Conservation (phyloP, 1,140 invertebrate species). For the Sweltsa coloradensis region DNA sequence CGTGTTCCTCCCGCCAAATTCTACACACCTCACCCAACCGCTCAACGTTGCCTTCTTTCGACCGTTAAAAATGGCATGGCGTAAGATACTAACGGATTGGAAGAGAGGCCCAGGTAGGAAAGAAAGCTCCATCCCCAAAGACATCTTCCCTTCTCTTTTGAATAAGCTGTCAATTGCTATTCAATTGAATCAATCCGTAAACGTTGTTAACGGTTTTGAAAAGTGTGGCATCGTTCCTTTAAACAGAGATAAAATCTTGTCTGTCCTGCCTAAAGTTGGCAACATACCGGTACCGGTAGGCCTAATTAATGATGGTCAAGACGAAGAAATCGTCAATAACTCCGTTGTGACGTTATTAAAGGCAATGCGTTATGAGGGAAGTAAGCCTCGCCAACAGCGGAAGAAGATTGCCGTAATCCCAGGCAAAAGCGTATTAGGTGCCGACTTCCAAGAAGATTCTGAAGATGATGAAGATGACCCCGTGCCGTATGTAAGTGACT, state of each 20-base stretch:
- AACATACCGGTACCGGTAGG: neutral
- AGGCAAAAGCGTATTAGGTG: neutral
- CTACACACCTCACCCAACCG: conserved; percentile 29
- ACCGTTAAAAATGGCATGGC: conserved; percentile 25
- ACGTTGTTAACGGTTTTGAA: conserved; percentile 20
- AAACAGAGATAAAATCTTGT: conserved; percentile 8
- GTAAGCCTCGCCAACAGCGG: neutral
- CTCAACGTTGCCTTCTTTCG: conserved; percentile 28
- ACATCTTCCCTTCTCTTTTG: conserved; percentile 18
- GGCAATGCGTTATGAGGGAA: neutral
- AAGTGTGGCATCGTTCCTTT: conserved; percentile 20
- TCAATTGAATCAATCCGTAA: conserved; percentile 13
- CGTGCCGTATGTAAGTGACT: neutral
- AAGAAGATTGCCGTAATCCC: conserved; percentile 1
- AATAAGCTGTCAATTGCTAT: conserved; percentile 16
- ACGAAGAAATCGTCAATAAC: neutral
- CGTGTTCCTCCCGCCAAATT: conserved; percentile 24
- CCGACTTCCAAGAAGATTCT: neutral
- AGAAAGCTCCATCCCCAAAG: conserved; percentile 16
- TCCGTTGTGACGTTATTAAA: neutral
- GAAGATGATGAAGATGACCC: neutral
- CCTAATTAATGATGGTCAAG: neutral
- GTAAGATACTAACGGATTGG: conserved; percentile 22
- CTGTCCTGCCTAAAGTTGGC: neutral
- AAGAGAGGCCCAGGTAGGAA: conserved; percentile 18